Evolutionary conservation across 2,797 vertebrate species (phyloP), one percentile per base, ranked within the genome.

Genomic region (Urophycis tenuis): DNA sequence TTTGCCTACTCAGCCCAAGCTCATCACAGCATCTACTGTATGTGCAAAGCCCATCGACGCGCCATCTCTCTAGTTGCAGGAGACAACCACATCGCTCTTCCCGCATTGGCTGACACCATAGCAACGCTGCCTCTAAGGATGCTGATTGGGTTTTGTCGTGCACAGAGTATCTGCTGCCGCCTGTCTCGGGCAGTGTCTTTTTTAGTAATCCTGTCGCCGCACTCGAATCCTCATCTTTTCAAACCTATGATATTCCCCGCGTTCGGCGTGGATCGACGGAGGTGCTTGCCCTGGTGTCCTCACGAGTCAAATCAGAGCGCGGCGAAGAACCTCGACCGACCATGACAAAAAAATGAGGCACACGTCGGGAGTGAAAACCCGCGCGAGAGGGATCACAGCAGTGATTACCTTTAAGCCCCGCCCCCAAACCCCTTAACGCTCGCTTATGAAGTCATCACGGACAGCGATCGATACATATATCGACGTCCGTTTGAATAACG

Each of bases 51-150:
- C 77, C 86, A 88, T 87, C 49, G 9, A 19, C 80, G 82, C 80
- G 31, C 87, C 77, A 86, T 90, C 85, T 87, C 85, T 88, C 82
- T 74, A 85, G 83, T 92, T 92, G 89, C 88, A 82, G 78, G 85
- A 82, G 83, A 80, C 90, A 88, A 78, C 92, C 89, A 89, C 86
- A 88, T 92, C 90, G 89, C 88, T 87, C 19, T 10, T 29, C 77
- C 71, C 84, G 80, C 74, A 87, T 83, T 86, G 86, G 87, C 83
- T 78, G 87, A 87, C 83, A 85, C 90, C 88, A 88, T 91, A 90
- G 90, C 86, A 83, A 89, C 91, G 45, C 73, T 70, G 78, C 70
- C 77, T 71, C 76, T 67, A 30, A 75, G 75, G 80, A 79, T 77
- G 53, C 78, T 70, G 76, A 25, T 81, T 81, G 41, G 71, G 76